Conservation (phyloP, 2,888 invertebrate genomes). For the Epinotia nisella region DNA sequence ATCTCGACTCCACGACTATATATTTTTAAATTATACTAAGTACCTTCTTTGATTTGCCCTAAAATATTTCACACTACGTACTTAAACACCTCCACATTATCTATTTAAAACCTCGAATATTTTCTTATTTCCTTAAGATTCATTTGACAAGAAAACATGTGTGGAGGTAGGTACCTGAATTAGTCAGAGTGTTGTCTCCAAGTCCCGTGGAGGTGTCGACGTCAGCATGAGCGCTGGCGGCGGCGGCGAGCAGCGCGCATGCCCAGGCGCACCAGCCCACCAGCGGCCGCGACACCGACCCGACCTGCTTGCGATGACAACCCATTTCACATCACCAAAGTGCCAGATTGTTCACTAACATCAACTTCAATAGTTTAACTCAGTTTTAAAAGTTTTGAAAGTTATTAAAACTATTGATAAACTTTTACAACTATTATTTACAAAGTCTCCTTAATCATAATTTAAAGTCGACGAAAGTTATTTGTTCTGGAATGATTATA, state of each 20-base stretch:
- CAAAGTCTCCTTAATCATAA: constrained; percentile 35
- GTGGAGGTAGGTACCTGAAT: constrained; percentile 71
- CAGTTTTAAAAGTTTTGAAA: constrained; percentile 35
- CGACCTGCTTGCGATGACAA: constrained; percentile 57
- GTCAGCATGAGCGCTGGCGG: constrained; percentile 69
- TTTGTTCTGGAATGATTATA: constrained; percentile 7
- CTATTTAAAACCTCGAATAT: no score
- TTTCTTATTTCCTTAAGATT: neutral
- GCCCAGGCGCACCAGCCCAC: constrained; percentile 75
- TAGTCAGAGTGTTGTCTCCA: constrained; percentile 78
- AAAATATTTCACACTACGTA: neutral
- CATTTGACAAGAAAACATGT: neutral
- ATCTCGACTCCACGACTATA: neutral
- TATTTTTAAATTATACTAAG: neutral
- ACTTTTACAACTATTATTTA: constrained; percentile 32
- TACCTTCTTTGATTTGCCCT: neutral
- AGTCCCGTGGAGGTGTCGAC: constrained; percentile 81
- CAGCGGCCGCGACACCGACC: constrained; percentile 55
- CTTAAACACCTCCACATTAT: neutral
- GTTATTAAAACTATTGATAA: constrained; percentile 23
- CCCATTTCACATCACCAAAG: constrained; percentile 81
- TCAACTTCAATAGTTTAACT: constrained; percentile 20
- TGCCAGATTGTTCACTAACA: constrained; percentile 36
- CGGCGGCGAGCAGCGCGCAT: constrained; percentile 69
- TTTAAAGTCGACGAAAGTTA: constrained; percentile 47